Percentiles rank a stretch among this genome's conserved stretches.
Conservation (phyloP, 2,113 vertebrate species). For the Dicerorhinus sumatrensis region DNA sequence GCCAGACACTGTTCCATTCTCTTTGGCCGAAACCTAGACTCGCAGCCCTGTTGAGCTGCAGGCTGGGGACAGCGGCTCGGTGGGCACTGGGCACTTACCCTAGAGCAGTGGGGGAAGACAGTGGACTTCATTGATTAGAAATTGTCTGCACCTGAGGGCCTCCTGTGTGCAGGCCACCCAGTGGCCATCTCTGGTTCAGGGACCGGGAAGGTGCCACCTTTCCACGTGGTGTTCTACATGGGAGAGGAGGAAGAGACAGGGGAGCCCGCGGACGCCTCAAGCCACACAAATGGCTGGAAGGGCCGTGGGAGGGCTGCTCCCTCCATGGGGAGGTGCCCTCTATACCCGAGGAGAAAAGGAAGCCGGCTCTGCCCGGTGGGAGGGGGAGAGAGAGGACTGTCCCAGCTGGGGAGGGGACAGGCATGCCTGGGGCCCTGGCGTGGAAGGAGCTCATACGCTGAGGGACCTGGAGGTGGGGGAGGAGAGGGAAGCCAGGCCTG, state of each 20-base stretch:
- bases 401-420: too few species aligned
- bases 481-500: neutral
- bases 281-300: rapidly evolving
- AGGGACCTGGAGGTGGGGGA: neutral
- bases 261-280: neutral
- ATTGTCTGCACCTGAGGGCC: neutral
- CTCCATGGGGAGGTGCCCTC: neutral
- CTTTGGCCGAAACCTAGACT: neutral
- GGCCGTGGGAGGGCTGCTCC: neutral
- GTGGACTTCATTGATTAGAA: rapidly evolving
- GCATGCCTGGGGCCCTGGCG: neutral
- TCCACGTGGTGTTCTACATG: rapidly evolving
- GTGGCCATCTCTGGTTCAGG: neutral
- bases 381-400: neutral
- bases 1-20: neutral
- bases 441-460: neutral
- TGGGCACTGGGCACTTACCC: neutral
- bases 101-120: neutral
- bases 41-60: neutral
- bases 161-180: neutral
- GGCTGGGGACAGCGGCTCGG: rapidly evolving
- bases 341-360: neutral
- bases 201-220: neutral
- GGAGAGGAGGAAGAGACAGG: neutral
- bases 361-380: neutral